Percentiles rank a stretch among this genome's conserved stretches.
These are phyloP conservation scores for Tortrix viridana DNA, from an alignment of 2,888 invertebrate species.

Conservation along the genomic window DNA sequence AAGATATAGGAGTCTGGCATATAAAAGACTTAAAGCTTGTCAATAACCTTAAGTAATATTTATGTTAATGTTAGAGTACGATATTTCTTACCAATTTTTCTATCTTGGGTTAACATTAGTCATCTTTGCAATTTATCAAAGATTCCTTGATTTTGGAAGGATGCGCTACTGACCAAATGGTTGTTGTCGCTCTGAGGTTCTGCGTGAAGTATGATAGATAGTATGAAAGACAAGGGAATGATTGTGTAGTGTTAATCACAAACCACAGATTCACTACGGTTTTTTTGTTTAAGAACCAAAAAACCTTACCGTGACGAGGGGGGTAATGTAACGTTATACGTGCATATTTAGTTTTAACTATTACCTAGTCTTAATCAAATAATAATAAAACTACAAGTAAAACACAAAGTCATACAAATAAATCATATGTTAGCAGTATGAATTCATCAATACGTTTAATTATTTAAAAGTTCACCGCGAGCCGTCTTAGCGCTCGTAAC, in stretches of 20 bases:
- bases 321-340: slow-evolving; percentile 7
- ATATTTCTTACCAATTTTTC: not conserved
- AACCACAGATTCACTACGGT: not conserved
- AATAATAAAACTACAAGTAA: too few relatives aligned
- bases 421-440: too few relatives aligned
- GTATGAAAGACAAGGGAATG: not conserved
- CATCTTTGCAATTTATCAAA: not conserved
- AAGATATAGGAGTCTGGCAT: slow-evolving; percentile 39
- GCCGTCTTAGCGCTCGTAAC: too few relatives aligned
- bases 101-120: not conserved
- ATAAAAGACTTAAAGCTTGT: slow-evolving; percentile 38
- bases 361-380: too few relatives aligned
- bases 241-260: not conserved
- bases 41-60: not conserved
- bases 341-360: too few relatives aligned
- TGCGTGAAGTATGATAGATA: not conserved
- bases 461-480: too few relatives aligned
- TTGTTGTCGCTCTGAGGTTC: not conserved
- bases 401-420: too few relatives aligned
- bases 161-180: not conserved
- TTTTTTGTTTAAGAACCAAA: not conserved
- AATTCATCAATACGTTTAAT: too few relatives aligned
- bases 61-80: not conserved
- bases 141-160: not conserved
- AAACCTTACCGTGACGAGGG: not conserved